These are phyloP conservation scores for Monodelphis domestica DNA, from an alignment of 2,797 vertebrate genomes.

Conservation along the genomic window DNA sequence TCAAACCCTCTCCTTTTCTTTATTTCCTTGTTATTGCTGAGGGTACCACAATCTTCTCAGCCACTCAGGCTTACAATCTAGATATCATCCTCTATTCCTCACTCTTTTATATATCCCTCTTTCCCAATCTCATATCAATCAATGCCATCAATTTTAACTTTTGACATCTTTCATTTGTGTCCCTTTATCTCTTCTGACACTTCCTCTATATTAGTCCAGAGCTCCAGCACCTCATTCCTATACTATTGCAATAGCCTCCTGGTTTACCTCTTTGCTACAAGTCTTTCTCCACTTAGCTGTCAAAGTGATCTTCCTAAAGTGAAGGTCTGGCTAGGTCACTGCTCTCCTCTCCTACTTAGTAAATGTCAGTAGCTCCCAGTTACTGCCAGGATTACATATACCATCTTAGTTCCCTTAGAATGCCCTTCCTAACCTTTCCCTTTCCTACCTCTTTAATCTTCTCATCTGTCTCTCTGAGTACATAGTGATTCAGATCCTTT, in stretches of 20 bases:
- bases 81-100: not conserved
- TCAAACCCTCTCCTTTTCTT: not conserved
- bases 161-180: not conserved
- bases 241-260: not conserved
- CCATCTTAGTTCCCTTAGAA: not conserved
- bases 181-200: not conserved
- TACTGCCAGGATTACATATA: not conserved
- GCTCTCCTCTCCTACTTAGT: not conserved
- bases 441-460: not conserved
- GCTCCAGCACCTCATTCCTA: not conserved
- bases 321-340: not conserved
- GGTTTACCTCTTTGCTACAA: not conserved
- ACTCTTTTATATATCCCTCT: not conserved
- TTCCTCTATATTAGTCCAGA: not conserved
- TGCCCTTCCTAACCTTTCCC: not conserved
- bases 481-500: not conserved
- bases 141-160: not conserved
- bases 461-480: not conserved
- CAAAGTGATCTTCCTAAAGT: not conserved
- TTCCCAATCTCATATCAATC: not conserved
- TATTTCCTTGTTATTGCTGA: not conserved
- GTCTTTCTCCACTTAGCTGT: not conserved
- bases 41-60: not conserved
- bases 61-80: not conserved
- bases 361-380: not conserved